Evolutionary conservation across 2,888 invertebrate species (phyloP).

Genomic region (Noctua comes): DNA sequence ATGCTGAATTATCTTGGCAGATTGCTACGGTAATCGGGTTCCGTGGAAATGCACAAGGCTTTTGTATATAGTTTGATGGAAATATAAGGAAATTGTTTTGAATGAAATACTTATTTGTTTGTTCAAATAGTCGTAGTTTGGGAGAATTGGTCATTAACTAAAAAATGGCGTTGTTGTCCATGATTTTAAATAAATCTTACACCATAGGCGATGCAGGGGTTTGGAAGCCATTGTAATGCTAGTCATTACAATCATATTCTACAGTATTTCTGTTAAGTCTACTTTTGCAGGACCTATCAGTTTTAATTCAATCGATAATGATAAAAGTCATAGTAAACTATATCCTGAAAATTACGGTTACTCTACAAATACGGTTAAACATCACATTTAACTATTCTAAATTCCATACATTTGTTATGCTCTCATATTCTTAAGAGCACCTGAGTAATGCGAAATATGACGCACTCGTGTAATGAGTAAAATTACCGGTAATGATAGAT

Average conservation of each 20-base stretch:
- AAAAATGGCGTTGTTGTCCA: background rate
- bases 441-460: slow-evolving; percentile 17
- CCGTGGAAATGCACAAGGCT: slow-evolving; percentile 5
- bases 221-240: background rate
- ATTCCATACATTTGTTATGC: background rate
- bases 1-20: slow-evolving; percentile 50
- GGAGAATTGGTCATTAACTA: background rate
- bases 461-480: slow-evolving; percentile 33
- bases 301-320: slow-evolving; percentile 1
- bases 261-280: background rate
- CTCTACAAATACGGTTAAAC: background rate
- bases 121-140: background rate
- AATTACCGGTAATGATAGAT: slow-evolving; percentile 39
- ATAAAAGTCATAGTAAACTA: background rate
- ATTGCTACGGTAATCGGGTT: slow-evolving; percentile 44
- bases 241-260: background rate
- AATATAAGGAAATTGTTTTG: slow-evolving; percentile 6
- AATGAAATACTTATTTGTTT: background rate
- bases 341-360: background rate
- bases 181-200: background rate
- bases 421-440: background rate
- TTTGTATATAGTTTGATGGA: slow-evolving; percentile 20
- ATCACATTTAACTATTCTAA: background rate
- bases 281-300: background rate
- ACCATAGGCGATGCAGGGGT: background rate